Conservation (phyloP, 2,797 vertebrate genomes). For the Decapterus maruadsi region DNA sequence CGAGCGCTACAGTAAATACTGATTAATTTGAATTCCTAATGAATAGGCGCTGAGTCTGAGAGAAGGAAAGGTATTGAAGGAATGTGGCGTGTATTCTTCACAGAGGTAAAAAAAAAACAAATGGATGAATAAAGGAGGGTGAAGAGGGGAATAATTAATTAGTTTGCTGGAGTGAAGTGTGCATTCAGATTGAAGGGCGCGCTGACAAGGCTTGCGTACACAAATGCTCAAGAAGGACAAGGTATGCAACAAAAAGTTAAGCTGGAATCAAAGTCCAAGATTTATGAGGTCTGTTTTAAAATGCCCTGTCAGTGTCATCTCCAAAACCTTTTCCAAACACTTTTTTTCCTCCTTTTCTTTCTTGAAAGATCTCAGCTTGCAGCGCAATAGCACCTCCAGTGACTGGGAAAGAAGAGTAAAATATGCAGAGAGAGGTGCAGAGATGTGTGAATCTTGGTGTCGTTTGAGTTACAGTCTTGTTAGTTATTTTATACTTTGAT, state of each 20-base stretch:
- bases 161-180: conserved; percentile 79
- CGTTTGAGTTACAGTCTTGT: conserved; percentile 41
- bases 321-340: conserved; percentile 31
- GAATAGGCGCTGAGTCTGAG: conserved; percentile 73
- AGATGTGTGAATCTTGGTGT: conserved; percentile 45
- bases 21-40: conserved; percentile 84
- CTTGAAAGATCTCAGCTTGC: conserved; percentile 9
- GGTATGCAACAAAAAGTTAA: conserved; percentile 72
- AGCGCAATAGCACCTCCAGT: conserved; percentile 30
- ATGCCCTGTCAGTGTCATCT: conserved; percentile 44
- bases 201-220: conserved; percentile 57
- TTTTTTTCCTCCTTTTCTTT: conserved; percentile 28
- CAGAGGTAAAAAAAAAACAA: conserved; percentile 72
- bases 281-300: conserved; percentile 54
- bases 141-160: conserved; percentile 83
- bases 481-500: conserved; percentile 33
- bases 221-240: conserved; percentile 66
- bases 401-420: conserved; percentile 24
- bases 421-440: conserved; percentile 36
- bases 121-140: conserved; percentile 77
- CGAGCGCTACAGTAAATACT: conserved; percentile 81
- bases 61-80: conserved; percentile 78
- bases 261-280: conserved; percentile 75
- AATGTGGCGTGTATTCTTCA: conserved; percentile 76
- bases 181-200: conserved; percentile 77